phyloP scores from a whole-genome alignment of 2,113 vertebrate species.

The Cyanoramphus novaezelandiae region DNA sequence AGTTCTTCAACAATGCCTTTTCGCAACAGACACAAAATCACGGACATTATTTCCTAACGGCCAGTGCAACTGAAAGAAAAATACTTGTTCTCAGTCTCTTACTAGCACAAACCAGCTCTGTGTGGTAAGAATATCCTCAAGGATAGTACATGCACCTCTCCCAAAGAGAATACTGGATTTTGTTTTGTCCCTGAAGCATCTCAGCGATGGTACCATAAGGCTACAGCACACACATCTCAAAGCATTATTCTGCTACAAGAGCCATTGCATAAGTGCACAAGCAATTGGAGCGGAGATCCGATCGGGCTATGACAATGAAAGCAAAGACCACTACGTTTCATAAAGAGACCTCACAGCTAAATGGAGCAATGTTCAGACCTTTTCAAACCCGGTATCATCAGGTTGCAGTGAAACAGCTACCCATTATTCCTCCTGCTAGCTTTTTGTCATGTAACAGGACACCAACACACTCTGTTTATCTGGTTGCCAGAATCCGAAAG shows the following conservation, averaged over 20 bases:
- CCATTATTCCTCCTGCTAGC: constrained; percentile 1
- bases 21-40: constrained; percentile 45
- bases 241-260: constrained; percentile 4
- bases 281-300: constrained; percentile 2
- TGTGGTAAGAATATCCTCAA: background rate
- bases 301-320: background rate
- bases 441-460: constrained; percentile 19
- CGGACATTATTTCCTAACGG: constrained; percentile 55
- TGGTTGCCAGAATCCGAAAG: background rate
- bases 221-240: background rate
- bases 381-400: constrained; percentile 40
- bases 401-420: constrained; percentile 47
- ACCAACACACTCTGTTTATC: background rate
- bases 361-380: constrained; percentile 27
- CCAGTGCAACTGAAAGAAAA: constrained; percentile 50
- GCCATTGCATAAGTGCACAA: background rate
- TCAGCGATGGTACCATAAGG: background rate
- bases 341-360: constrained; percentile 11
- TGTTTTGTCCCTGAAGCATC: background rate
- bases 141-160: background rate
- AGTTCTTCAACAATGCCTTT: constrained; percentile 60
- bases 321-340: background rate
- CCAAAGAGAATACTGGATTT: background rate
- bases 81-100: constrained; percentile 43
- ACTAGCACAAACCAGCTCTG: constrained; percentile 46